These are phyloP conservation scores for Macroramphosus scolopax DNA, from an alignment of 2,797 vertebrate genomes.

Conservation along the genomic window DNA sequence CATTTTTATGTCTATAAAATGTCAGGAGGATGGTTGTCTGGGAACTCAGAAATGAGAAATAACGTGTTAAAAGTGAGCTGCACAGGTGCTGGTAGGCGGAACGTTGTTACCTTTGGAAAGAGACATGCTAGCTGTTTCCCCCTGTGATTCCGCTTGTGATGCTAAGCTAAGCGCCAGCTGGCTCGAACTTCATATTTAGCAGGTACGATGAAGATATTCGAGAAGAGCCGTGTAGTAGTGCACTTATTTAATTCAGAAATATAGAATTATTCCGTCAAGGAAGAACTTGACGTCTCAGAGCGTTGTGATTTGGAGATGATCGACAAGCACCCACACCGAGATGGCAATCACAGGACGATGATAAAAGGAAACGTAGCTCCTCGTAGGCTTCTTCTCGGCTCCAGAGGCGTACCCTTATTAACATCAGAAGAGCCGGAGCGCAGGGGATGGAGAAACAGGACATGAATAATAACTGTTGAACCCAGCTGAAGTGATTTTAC, in stretches of 20 bases:
- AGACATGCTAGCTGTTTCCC: background rate
- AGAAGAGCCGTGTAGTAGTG: slow-evolving; percentile 1
- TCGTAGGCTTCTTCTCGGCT: slow-evolving; percentile 52
- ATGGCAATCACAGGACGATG: slow-evolving; percentile 38
- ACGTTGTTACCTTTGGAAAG: background rate
- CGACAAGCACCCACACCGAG: slow-evolving; percentile 22
- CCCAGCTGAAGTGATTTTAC: slow-evolving; percentile 82
- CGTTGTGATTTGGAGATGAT: slow-evolving; percentile 20
- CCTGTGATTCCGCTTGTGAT: background rate
- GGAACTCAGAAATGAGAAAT: background rate
- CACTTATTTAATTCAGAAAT: slow-evolving; percentile 2
- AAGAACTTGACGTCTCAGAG: slow-evolving; percentile 25
- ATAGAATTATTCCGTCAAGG: slow-evolving; percentile 13
- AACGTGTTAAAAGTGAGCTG: slow-evolving; percentile 1
- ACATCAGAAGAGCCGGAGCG: slow-evolving; percentile 72
- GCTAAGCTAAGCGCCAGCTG: background rate
- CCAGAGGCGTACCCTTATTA: slow-evolving; percentile 70
- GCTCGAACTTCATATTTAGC: background rate
- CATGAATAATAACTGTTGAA: slow-evolving; percentile 81
- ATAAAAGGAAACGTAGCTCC: slow-evolving; percentile 57
- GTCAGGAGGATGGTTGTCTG: background rate
- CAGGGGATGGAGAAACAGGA: slow-evolving; percentile 61
- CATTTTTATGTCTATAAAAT: background rate
- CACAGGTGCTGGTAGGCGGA: background rate
- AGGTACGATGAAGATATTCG: background rate